Evolutionary conservation across 2,888 invertebrate genomes (phyloP), one percentile per base, ranked within the genome.

Genomic region (Acleris sparsana): DNA sequence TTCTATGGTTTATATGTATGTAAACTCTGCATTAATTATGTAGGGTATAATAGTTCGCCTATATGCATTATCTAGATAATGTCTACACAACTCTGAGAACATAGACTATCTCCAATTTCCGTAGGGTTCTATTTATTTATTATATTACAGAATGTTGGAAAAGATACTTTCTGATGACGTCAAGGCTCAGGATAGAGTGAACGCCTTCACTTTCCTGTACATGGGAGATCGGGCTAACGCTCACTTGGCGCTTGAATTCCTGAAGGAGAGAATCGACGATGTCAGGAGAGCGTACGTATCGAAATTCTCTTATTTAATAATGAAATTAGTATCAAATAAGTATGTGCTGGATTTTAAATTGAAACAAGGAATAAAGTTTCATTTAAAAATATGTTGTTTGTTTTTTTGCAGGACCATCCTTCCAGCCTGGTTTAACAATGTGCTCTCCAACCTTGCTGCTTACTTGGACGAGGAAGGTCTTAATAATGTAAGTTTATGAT

Each of bases 141-240:
- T 49, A 44, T 1, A 25, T 6, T 57, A 44, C 1, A 63, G 58
- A 29, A 60, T 69, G 67, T 29, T 92, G 51, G 67, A 83, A 18
- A 82, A 85, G 78, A 82, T 91, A 20, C 72, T 90, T 22, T 78
- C 79, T 5, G 80, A 84, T 18, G 78, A 85, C 22, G 82, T 91
- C 4, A 89, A 84, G 68, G 88, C 91, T 2, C 92, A 92, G 71
- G 92, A 92, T 51, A 77, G 87, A 52, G 74, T 87, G 7, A 92
- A 92, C 53, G 92, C 89, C 0, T 83, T 90, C 62, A 83, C 82
- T 0, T 92, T 86, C 81, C 76, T 89, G 9, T 84, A 83, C 69
- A 82, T 87, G 78, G 92, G 92, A 20, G 76, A 86, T 62, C 80
- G 85, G 1, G 75, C 74, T 39, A 92, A 92, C 62, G 83, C 92